Percentiles rank a stretch among this genome's conserved stretches.
These are phyloP conservation scores for Ericerus pela DNA, from an alignment of 1,140 invertebrate species.

Conservation along the genomic window DNA sequence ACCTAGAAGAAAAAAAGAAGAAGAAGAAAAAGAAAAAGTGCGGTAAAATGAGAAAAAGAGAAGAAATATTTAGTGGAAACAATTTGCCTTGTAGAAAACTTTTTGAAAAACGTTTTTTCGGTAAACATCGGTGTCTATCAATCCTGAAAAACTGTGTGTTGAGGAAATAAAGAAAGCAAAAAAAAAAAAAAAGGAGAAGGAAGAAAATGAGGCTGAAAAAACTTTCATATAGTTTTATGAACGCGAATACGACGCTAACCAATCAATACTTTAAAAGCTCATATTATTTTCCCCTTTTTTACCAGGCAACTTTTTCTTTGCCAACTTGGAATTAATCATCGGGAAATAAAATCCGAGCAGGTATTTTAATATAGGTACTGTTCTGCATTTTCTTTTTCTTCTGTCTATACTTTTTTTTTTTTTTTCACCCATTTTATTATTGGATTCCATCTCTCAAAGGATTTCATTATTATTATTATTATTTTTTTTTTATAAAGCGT, in stretches of 20 bases:
- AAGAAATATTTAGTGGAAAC: constrained; percentile 11
- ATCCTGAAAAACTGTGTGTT: constrained; percentile 7
- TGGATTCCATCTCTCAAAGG: constrained; percentile 11
- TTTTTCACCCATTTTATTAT: constrained; percentile 8
- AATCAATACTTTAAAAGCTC: constrained; percentile 12
- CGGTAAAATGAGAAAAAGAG: neutral
- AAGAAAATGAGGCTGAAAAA: neutral
- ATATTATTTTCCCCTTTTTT: constrained; percentile 12
- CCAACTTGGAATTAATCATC: constrained; percentile 10
- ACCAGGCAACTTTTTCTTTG: neutral
- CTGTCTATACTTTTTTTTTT: too few relatives aligned
- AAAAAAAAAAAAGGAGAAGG: neutral
- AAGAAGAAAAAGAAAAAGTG: neutral
- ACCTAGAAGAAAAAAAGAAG: neutral
- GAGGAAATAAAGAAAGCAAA: neutral
- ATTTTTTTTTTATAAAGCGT: constrained; percentile 11
- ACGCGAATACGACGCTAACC: constrained; percentile 10
- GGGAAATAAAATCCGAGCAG: constrained; percentile 7
- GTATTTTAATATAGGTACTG: constrained; percentile 11
- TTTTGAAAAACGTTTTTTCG: constrained; percentile 11
- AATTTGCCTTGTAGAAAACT: constrained; percentile 10
- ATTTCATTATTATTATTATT: constrained; percentile 13
- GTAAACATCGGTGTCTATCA: constrained; percentile 11
- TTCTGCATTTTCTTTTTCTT: constrained; percentile 10
- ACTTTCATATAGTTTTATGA: constrained; percentile 12